A percentile compares a stretch with the other conserved stretches of the same genome.
phyloP scores from a whole-genome alignment of 2,113 vertebrate species.

The Zapus hudsonius region DNA sequence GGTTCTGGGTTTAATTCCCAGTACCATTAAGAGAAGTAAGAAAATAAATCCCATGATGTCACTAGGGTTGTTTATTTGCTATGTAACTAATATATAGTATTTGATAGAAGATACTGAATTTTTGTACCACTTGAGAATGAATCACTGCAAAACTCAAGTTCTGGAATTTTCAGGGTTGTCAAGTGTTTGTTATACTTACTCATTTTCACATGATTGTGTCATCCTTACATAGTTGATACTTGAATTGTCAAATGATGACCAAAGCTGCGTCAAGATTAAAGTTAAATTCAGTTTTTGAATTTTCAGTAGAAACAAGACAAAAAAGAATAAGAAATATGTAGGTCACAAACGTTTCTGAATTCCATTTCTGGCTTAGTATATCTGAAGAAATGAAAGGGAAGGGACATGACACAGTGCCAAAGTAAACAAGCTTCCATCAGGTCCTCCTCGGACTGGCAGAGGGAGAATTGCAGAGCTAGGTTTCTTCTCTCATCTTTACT shows the following conservation, averaged over 20 bases:
- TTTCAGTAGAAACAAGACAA: constrained; percentile 61
- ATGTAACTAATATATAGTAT: neutral
- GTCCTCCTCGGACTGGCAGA: neutral
- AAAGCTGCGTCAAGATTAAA: constrained; percentile 48
- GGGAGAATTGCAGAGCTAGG: neutral
- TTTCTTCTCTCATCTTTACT: constrained; percentile 26
- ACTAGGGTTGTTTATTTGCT: neutral
- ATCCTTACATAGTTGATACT: constrained; percentile 37
- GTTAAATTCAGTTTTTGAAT: constrained; percentile 49
- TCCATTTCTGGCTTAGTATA: constrained; percentile 62
- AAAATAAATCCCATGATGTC: neutral
- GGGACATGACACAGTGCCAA: accelerated
- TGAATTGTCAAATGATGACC: constrained; percentile 25
- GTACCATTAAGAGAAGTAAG: too few relatives aligned
- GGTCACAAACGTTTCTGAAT: neutral
- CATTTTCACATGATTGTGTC: neutral
- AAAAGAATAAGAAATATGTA: constrained; percentile 27
- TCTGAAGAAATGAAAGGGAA: constrained; percentile 45
- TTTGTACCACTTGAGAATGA: constrained; percentile 20
- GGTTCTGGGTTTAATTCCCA: neutral
- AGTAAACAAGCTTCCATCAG: neutral
- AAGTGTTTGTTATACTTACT: constrained; percentile 34
- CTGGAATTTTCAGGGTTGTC: constrained; percentile 50
- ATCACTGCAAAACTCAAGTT: neutral
- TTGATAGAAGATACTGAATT: constrained; percentile 48